Conservation (phyloP, 2,797 vertebrate genomes). For the Spheniscus humboldti region DNA sequence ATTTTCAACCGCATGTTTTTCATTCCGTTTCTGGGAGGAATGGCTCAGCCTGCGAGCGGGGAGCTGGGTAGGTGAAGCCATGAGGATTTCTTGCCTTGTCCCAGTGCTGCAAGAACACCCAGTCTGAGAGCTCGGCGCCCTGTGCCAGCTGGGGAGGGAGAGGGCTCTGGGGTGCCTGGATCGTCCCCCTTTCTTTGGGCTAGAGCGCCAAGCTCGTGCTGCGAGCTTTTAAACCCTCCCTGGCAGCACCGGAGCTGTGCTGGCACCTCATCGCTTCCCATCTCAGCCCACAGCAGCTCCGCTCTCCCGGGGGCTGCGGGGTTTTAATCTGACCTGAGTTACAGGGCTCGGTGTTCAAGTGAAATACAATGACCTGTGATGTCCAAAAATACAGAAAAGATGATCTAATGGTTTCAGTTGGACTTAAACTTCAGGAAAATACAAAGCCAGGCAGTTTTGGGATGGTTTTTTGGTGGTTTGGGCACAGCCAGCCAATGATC, state of each 20-base stretch:
- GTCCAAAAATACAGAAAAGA: not conserved
- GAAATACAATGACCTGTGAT: not conserved
- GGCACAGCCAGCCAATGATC: not conserved
- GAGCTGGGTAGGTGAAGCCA: not conserved
- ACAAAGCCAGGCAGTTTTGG: not conserved
- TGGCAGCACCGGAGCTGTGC: rapidly evolving
- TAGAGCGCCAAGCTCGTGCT: not conserved
- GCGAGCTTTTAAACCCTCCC: not conserved
- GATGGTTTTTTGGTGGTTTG: not conserved
- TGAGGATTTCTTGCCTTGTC: not conserved
- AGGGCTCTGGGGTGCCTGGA: not conserved
- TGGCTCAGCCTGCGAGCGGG: not conserved
- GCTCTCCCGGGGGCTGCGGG: not conserved
- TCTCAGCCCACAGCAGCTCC: not conserved
- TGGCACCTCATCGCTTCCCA: not conserved
- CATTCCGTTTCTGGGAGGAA: not conserved
- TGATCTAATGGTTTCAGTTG: not conserved
- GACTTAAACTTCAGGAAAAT: not conserved
- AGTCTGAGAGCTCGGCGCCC: rapidly evolving
- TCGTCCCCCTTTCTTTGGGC: not conserved
- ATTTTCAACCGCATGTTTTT: not conserved
- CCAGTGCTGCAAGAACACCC: not conserved
- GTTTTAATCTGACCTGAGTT: not conserved
- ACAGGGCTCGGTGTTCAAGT: not conserved
- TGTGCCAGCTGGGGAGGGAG: not conserved